A percentile compares a stretch with the other conserved stretches of the same genome.
Conservation (phyloP, 2,888 invertebrate species). For the Azorinus chamasolen region DNA sequence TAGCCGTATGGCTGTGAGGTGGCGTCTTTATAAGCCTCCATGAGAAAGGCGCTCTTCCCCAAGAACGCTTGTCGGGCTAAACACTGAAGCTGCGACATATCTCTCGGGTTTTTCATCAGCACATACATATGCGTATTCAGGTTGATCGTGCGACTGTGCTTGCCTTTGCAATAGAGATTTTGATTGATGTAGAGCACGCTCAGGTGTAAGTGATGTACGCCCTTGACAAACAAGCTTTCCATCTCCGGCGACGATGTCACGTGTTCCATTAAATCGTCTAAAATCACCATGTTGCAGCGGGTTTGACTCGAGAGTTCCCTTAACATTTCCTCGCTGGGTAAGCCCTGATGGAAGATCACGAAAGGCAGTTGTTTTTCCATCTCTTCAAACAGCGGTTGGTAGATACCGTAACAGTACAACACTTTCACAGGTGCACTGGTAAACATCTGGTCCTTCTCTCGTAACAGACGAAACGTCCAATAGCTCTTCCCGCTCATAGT, state of each 20-base stretch:
- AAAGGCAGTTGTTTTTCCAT: slow-evolving; percentile 25
- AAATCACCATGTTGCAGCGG: slow-evolving; percentile 16
- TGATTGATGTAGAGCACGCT: slow-evolving; percentile 33
- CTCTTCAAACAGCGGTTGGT: slow-evolving; percentile 34
- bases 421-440: no score
- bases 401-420: no score
- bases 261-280: slow-evolving; percentile 28
- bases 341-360: slow-evolving; percentile 21
- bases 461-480: slow-evolving; percentile 9
- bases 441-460: no score
- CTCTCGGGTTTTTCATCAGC: slow-evolving; percentile 41
- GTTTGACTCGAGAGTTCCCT: background rate
- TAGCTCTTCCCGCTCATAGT: slow-evolving; percentile 20
- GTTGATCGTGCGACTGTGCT: slow-evolving; percentile 23
- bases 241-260: slow-evolving; percentile 32
- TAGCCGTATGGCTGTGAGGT: slow-evolving; percentile 27
- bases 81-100: slow-evolving; percentile 30
- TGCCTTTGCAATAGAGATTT: slow-evolving; percentile 36
- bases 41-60: slow-evolving; percentile 13
- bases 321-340: no score
- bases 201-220: slow-evolving; percentile 25
- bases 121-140: slow-evolving; percentile 33
- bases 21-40: slow-evolving; percentile 37
- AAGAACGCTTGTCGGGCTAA: slow-evolving; percentile 23
- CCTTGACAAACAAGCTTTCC: slow-evolving; percentile 30